Evolutionary conservation across 2,797 vertebrate species (phyloP).

Genomic region (Xyrichtys novacula): DNA sequence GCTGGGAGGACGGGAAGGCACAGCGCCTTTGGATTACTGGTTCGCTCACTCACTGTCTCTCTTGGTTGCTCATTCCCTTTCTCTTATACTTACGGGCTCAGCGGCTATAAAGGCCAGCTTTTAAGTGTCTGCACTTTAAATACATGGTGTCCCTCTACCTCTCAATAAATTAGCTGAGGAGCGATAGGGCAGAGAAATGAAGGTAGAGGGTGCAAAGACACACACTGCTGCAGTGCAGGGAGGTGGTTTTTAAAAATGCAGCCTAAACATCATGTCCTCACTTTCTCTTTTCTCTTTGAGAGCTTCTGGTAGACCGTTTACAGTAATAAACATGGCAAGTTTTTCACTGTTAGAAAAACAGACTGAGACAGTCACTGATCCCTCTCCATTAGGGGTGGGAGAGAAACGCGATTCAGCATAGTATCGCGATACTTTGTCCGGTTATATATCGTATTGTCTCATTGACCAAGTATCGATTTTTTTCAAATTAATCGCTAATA

Average conservation of each 20-base stretch:
- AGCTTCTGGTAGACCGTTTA: constrained; percentile 3
- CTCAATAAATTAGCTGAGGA: constrained; percentile 27
- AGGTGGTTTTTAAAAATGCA: constrained; percentile 36
- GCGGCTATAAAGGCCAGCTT: constrained; percentile 30
- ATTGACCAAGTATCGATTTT: too few species aligned
- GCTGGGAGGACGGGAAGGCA: constrained; percentile 35
- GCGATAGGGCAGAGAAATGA: constrained; percentile 19
- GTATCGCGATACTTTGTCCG: too few species aligned
- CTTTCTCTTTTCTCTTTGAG: constrained; percentile 22
- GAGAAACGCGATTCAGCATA: too few species aligned
- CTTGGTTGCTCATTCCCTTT: constrained; percentile 23
- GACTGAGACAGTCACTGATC: too few species aligned
- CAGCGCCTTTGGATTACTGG: constrained; percentile 52
- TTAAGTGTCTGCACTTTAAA: constrained; percentile 40
- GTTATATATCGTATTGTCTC: too few species aligned
- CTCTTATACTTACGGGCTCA: constrained; percentile 38
- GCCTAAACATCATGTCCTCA: constrained; percentile 52
- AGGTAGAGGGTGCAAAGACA: constrained; percentile 33
- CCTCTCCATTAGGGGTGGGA: too few species aligned
- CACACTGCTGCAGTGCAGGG: constrained; percentile 60
- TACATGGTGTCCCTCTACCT: constrained; percentile 11
- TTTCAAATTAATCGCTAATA: too few species aligned
- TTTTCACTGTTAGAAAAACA: too few species aligned
- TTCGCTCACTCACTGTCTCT: constrained; percentile 21
- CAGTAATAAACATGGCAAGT: constrained; percentile 5